Percentiles rank a stretch among this genome's conserved stretches.
phyloP scores from a whole-genome alignment of 2,888 invertebrate species.

The Macrosoma leucophasiata region DNA sequence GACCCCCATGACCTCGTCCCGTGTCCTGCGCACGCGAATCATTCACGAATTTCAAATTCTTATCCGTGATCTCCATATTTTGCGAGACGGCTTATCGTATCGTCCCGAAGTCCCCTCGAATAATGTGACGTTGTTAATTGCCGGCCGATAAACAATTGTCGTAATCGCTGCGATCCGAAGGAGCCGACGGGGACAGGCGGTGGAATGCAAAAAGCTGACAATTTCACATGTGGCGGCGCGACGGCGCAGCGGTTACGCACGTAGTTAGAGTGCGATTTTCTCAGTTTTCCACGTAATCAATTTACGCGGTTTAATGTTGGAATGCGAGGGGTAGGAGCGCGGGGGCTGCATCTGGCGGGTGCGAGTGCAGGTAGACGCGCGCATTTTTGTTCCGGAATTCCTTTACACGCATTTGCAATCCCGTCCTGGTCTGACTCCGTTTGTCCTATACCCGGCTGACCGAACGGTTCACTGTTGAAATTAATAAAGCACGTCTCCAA shows the following conservation, averaged over 20 bases:
- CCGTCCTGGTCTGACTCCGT: conserved; percentile 39
- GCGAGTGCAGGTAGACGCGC: conserved; percentile 55
- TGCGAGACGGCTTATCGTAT: conserved; percentile 8
- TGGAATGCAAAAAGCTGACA: conserved; percentile 54
- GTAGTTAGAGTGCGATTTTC: conserved; percentile 60
- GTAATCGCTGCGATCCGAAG: conserved; percentile 32
- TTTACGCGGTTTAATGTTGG: conserved; percentile 55
- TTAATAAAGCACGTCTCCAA: too few species aligned
- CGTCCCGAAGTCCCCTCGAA: conserved; percentile 1
- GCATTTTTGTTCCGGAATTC: conserved; percentile 70
- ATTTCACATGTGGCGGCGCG: conserved; percentile 45
- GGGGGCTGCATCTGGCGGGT: conserved; percentile 45
- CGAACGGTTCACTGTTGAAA: conserved; percentile 18
- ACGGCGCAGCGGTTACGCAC: conserved; percentile 43
- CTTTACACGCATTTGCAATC: conserved; percentile 69
- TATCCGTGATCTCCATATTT: conserved; percentile 15
- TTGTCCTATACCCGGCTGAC: conserved; percentile 25
- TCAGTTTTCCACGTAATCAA: conserved; percentile 69
- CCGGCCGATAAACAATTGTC: conserved; percentile 43
- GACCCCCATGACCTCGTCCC: conserved; percentile 54
- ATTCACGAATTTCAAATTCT: conserved; percentile 36
- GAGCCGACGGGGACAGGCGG: conserved; percentile 35
- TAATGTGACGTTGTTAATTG: conserved; percentile 15
- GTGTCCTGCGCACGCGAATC: conserved; percentile 54
- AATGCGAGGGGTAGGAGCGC: conserved; percentile 37